A percentile compares a stretch with the other conserved stretches of the same genome.
Evolutionary conservation across 2,888 invertebrate genomes (phyloP).

Genomic region (Noctua janthe): DNA sequence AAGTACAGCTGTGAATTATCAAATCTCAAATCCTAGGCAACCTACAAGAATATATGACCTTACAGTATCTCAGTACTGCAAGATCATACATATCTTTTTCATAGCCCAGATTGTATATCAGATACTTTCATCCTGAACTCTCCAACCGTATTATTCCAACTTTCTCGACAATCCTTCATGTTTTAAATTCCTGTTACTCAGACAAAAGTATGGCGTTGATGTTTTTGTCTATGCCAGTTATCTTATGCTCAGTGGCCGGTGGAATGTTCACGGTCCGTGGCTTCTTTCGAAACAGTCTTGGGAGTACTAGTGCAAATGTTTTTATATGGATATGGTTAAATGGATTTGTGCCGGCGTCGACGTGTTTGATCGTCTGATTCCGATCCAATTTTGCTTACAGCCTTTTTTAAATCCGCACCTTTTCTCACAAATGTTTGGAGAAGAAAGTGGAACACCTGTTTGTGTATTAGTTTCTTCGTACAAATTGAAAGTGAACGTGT

Average conservation of each 20-base stretch:
- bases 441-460: constrained; percentile 55
- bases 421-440: constrained; percentile 32
- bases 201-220: constrained; percentile 78
- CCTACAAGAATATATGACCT: no score
- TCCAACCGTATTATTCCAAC: constrained; percentile 52
- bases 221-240: constrained; percentile 84
- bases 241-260: constrained; percentile 83
- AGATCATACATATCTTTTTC: neutral
- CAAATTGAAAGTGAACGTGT: constrained; percentile 55
- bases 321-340: constrained; percentile 82
- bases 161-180: constrained; percentile 61
- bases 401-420: constrained; percentile 51
- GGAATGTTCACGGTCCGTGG: constrained; percentile 89
- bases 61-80: neutral
- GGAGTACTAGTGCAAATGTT: constrained; percentile 89
- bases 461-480: constrained; percentile 39
- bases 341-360: constrained; percentile 79
- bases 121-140: constrained; percentile 23
- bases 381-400: constrained; percentile 66
- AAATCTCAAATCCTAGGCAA: neutral
- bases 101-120: neutral
- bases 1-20: neutral
- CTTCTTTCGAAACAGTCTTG: constrained; percentile 89
- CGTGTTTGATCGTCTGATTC: constrained; percentile 72
- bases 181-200: constrained; percentile 75